phyloP scores from a whole-genome alignment of 2,888 invertebrate genomes.

The Eupithecia dodoneata region DNA sequence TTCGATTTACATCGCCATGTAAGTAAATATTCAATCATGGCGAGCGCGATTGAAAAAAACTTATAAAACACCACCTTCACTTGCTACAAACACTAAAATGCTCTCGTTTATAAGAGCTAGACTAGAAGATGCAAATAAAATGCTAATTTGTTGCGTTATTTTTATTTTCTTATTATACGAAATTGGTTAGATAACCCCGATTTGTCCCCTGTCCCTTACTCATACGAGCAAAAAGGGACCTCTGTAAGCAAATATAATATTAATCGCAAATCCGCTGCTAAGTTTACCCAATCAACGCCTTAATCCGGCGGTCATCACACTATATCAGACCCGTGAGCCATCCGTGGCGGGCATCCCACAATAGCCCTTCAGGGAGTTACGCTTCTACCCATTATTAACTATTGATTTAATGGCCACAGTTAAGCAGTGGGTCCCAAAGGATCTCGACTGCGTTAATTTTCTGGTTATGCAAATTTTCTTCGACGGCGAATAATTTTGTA shows the following conservation, averaged over 20 bases:
- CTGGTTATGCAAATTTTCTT: constrained; percentile 38
- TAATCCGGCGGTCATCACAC: constrained; percentile 5
- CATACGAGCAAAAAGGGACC: background rate
- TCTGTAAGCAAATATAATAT: background rate
- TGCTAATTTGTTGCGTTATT: too few species aligned
- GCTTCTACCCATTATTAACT: constrained; percentile 14
- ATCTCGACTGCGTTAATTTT: constrained; percentile 33
- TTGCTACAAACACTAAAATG: background rate
- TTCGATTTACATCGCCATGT: too few species aligned
- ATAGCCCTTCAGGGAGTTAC: constrained; percentile 11
- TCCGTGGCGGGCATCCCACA: constrained; percentile 2
- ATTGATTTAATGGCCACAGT: constrained; percentile 23
- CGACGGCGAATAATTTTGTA: constrained; percentile 36
- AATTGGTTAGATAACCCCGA: background rate
- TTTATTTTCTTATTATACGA: too few species aligned
- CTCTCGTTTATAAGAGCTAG: too few species aligned
- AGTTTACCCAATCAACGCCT: constrained; percentile 3
- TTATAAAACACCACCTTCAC: too few species aligned
- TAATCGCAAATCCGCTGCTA: background rate
- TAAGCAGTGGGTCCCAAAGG: constrained; percentile 27
- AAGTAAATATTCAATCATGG: too few species aligned
- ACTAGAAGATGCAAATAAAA: background rate
- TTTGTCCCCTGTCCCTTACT: background rate
- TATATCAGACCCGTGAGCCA: constrained; percentile 6
- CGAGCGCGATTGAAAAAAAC: too few species aligned